Evolutionary conservation across 2,888 invertebrate genomes (phyloP), one percentile per base, ranked within the genome.

Genomic region (Ligdia adustata): DNA sequence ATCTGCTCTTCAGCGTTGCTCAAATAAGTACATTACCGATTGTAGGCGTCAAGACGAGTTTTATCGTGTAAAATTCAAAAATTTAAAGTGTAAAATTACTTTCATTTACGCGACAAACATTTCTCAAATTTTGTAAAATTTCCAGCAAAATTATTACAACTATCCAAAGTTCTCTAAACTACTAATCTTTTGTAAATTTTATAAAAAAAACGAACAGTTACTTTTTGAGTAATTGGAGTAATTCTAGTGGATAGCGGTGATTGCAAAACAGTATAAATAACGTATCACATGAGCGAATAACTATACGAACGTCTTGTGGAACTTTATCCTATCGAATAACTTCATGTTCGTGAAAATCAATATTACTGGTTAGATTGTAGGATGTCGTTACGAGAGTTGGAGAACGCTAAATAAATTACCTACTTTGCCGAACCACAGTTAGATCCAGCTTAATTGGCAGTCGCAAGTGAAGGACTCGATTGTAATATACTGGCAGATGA

Each of bases 381-480:
- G 42, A 48, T 42, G 48, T 48, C 48, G 48, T 42, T 48, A 42
- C 24, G 38, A 15, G 37, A 48, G 37, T 42, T 48, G 27, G 42
- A 33, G 42, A 47, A 31, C 37, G 48, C 48, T 48, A 48, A 48
- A 48, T 48, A 48, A 48, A 48, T 48, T 48, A 48, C 42, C 42
- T 48, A 48, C 48, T 48, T 48, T 48, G 38, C 48, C 37, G 37
- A 42, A 48, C 48, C 48, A 16, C 48, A 48, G 48, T 48, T 42
- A 33, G 48, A 48, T 38, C 42, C 42, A 12, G 20, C 37, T 42
- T 48, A 48, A 48, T 48, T 48, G 42, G 48, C 37, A 48, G 48
- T 48, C 48, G 38, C 48, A 38, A 42, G 27, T 42, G 48, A 48
- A 38, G 38, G 37, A 42, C 22, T 32, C 16, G 5, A n/a, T 16